Evolutionary conservation across 1,140 invertebrate genomes (phyloP).

Genomic region (Plutomurus gul): DNA sequence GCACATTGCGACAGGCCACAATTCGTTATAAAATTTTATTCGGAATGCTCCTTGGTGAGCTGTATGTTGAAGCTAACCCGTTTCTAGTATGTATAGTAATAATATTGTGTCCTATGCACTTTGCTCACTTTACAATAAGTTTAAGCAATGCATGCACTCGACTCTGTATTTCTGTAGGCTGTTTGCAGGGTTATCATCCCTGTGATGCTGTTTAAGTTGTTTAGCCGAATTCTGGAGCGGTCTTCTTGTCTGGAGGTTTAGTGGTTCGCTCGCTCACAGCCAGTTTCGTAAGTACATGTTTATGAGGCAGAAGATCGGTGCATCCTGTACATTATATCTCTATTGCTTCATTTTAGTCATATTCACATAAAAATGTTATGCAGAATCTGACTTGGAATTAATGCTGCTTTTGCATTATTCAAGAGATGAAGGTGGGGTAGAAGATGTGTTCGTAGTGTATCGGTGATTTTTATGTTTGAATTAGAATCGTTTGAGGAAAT

Average conservation of each 20-base stretch:
- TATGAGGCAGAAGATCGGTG: constrained; percentile 22
- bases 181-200: too few species aligned
- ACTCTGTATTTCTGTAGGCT: too few species aligned
- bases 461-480: too few species aligned
- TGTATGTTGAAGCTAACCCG: background rate
- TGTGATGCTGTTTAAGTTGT: background rate
- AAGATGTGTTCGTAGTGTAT: too few species aligned
- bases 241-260: background rate
- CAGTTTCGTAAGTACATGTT: constrained; percentile 26
- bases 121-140: too few species aligned
- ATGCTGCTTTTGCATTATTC: too few species aligned
- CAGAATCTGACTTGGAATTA: too few species aligned
- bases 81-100: background rate
- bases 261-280: background rate
- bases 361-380: too few species aligned
- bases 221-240: background rate
- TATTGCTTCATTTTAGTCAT: background rate
- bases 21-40: constrained; percentile 29
- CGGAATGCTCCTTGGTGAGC: constrained; percentile 10
- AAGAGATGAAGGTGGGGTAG: too few species aligned
- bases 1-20: constrained; percentile 8
- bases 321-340: background rate
- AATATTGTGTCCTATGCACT: too few species aligned
- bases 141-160: too few species aligned
- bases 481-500: too few species aligned